Base-by-base conservation (phyloP, 2,888 invertebrate species). In the Eupithecia abbreviata region DNA sequence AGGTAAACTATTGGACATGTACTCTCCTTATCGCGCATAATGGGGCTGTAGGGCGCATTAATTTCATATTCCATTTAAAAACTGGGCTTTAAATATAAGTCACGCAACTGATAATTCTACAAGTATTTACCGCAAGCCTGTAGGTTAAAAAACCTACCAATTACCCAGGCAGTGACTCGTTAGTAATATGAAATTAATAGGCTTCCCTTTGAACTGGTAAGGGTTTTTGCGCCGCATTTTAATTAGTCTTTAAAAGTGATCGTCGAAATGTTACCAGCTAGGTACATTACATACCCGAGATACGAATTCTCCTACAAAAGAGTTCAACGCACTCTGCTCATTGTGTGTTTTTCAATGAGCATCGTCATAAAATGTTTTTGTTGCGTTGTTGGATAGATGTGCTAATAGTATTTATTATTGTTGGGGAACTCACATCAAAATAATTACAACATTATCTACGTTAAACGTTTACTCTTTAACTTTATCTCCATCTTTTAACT, bases 41-140 rank as follows among this genome's bases (percentile, higher is more conserved):
- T 75, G 73, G 79, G 69, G 82, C 78, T 81, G 81, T 84, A 82
- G 80, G 81, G 83, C 82, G 78, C 76, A 77, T 82, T 82, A 81
- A 83, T 84, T 79, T 83, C 79, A 79, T 83, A 79, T 73, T 78
- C 76, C 77, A 78, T 82, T 78, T 78, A 81, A 82, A 82, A 81
- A 82, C 77, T 45, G 13, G 47, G 45, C 47, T 45, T 67, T 69
- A 10, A 62, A 30, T 30, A 49, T 10, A 18, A 82, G 87, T 85
- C 87, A 87, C 87, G 87, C 87, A 82, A 84, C 77, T 77, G 78
- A 81, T 80, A 69, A 71, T 72, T 72, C 65, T n/a, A 58, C 75
- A 65, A 75, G 42, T 72, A 15, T 74, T 76, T 72, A 76, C 76
- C 77, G 75, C 75, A 73, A 77, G 79, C 81, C 80, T 71, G 76